A percentile compares a stretch with the other conserved stretches of the same genome.
These are phyloP conservation scores for Diadegma fenestrale DNA, from an alignment of 2,888 invertebrate species.

Conservation along the genomic window DNA sequence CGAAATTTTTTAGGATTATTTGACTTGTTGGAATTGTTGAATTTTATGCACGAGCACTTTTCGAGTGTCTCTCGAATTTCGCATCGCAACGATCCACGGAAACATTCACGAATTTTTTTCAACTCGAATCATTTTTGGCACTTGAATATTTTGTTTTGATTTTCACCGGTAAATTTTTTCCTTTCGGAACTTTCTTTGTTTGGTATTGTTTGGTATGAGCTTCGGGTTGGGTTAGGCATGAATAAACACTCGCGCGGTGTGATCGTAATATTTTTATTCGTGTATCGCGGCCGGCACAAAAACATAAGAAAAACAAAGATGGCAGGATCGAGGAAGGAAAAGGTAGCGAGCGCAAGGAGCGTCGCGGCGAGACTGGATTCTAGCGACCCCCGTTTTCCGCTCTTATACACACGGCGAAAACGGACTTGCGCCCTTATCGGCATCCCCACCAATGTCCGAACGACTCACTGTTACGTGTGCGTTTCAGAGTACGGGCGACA, in stretches of 20 bases:
- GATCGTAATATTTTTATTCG: constrained; percentile 2
- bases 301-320: constrained; percentile 18
- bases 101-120: neutral
- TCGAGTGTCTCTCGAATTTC: neutral
- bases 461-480: constrained; percentile 5
- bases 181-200: neutral
- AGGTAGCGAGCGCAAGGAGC: constrained; percentile 71
- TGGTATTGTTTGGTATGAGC: neutral
- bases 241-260: neutral
- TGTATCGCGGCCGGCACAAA: constrained; percentile 23
- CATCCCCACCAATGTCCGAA: constrained; percentile 51
- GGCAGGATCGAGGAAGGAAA: constrained; percentile 4
- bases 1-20: neutral
- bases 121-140: neutral
- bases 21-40: neutral
- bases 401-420: constrained; percentile 63
- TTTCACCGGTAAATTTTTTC: neutral
- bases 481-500: neutral
- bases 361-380: constrained; percentile 78
- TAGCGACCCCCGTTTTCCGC: constrained; percentile 68
- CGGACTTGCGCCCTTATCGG: constrained; percentile 69
- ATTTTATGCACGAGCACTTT: neutral
- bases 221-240: too few relatives aligned
- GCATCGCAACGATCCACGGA: neutral
- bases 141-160: neutral